Base-by-base conservation (phyloP, 2,888 invertebrate genomes). In the Arenicola marina region DNA sequence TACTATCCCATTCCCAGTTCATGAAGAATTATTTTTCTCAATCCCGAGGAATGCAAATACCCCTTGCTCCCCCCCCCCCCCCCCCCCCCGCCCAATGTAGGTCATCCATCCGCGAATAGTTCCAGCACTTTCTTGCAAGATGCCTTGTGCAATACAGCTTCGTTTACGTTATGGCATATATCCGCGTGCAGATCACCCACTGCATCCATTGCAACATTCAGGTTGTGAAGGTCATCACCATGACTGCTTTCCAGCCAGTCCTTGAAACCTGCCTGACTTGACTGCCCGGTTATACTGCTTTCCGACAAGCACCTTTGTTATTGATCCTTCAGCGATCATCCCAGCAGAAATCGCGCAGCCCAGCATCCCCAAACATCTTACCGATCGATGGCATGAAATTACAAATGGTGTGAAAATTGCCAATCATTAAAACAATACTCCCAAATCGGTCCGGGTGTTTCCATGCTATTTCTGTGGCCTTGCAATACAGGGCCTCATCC, bases 401-500 rank as follows among this genome's bases (percentile, higher is more conserved):
- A 59, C 70, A 68, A 21, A 66, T 55, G 4, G 61, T 70, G 59
- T 73, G 71, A 55, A 73, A 71, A 15, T 28, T 53, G 38, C 71
- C 70, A 57, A 72, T 51, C 56, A 54, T 51, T 18, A 72, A 33
- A 7, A 70, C 38, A 21, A 73, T 44, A 26, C 33, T 43, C 44
- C 11, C 29, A 38, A 60, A 61, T 54, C 44, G 53, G 11, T 54
- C 28, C 18, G 65, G 43, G 51, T 69, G 57, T 46, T 67, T 69
- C 70, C 66, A 71, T 0, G 59, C 38, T 3, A 73, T 58, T 48
- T 72, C 68, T n/a, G 64, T 55, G 45, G 67, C 71, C 56, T 71
- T 73, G n/a, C 69, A 61, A 67, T 63, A 72, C 31, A 72, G 57
- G 38, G 69, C 70, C 62, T 74, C 65, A 55, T 70, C 66, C 21